Base-by-base conservation (phyloP, 2,888 invertebrate species). In the Drosophila paranaensis region DNA sequence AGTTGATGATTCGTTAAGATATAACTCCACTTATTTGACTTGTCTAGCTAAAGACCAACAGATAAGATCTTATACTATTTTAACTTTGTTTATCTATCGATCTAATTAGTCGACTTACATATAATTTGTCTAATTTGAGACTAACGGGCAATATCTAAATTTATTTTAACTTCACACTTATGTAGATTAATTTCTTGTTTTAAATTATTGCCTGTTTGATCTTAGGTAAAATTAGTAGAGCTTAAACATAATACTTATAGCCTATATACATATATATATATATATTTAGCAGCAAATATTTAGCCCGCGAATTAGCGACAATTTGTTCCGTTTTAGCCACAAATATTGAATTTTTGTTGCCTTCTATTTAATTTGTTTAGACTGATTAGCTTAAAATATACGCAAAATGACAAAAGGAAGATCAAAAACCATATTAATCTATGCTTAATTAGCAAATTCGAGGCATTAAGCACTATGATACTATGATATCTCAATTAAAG, bases 321-420 rank as follows among this genome's bases (percentile, higher is more conserved):
- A 72, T 66, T 70, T 74, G 60, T 78, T 71, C 51, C n/a, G 60
- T 71, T 67, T 71, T 87, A 70, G 72, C 50, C 57, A 48, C 42
- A 74, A 71, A 60, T 74, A 60, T 71, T 78, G 56, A 67, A 62
- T 79, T 77, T 76, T 64, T 70, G 58, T 78, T 71, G 79, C 76
- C 70, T 81, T 87, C 56, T 71, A 66, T 85, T 82, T 82, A 75
- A 80, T 88, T 74, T 81, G 55, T 84, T 80, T 86, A 90, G 91
- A 90, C 91, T 90, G 90, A 90, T 79, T 90, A 90, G 91, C 88
- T 78, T 90, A 90, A 90, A 86, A 78, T 78, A 69, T 60, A 62
- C 74, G 81, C 71, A 73, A 73, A 80, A 56, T 33, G 30, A 58
- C 65, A 77, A 77, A 82, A 55, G 27, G 20, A 39, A 30, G 16